Evolutionary conservation across 2,113 vertebrate species (phyloP).

Genomic region (Benitochromis conjunctus): DNA sequence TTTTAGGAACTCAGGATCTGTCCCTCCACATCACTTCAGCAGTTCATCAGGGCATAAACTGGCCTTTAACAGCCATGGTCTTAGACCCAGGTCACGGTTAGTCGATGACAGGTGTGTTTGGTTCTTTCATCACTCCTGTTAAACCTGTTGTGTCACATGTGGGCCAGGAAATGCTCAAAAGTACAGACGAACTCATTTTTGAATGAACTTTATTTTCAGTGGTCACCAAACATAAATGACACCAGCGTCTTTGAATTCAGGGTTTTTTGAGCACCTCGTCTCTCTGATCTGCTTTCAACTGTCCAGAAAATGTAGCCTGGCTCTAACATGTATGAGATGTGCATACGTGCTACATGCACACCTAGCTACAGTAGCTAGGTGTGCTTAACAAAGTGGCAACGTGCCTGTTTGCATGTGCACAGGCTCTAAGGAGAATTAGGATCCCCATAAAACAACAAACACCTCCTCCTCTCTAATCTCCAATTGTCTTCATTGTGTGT

Average conservation of each 20-base stretch:
- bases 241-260: neutral
- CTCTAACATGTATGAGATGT: neutral
- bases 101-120: neutral
- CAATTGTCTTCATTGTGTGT: neutral
- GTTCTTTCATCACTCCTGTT: neutral
- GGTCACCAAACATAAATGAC: neutral
- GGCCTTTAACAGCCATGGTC: accelerated
- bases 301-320: neutral
- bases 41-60: neutral
- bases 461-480: neutral
- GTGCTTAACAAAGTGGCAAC: neutral
- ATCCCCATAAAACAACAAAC: neutral
- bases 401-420: neutral
- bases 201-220: neutral
- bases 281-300: neutral
- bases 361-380: neutral
- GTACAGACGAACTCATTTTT: neutral
- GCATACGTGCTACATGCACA: no score
- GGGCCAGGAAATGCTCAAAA: neutral
- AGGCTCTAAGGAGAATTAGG: neutral
- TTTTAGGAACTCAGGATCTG: neutral
- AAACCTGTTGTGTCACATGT: accelerated
- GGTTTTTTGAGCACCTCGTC: neutral
- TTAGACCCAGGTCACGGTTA: accelerated
- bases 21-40: neutral